Evolutionary conservation across 1,140 invertebrate genomes (phyloP), one percentile per base, ranked within the genome.

Genomic region (Aporrectodea caliginosa): DNA sequence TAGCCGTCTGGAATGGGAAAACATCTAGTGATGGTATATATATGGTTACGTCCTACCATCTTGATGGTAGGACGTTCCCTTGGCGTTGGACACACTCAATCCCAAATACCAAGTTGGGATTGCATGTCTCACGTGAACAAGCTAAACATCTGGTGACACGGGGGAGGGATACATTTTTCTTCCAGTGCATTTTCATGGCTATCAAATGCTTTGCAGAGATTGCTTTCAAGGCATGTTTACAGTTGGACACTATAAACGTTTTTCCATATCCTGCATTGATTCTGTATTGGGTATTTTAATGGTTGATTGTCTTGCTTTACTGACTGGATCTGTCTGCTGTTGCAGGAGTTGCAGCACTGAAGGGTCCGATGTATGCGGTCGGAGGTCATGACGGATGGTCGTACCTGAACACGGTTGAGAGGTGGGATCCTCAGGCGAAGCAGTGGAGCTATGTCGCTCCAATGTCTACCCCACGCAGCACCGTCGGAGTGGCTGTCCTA

Each of bases 321-420:
- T 58, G 43, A 6, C 22, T 58, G 43, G 43, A 12, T 58, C 27
- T 27, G 6, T 29, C 27, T 30, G n/a, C 12, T 33, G 78, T 74
- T 83, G 43, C 81, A 91, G 95, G 95, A 35, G 94, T 98, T 33
- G 95, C 94, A 1, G 93, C 95, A 12, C 89, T 98, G 69, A 93
- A 92, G 73, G 94, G 94, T 0, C 94, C 94, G 0, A 90, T 98
- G 71, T 98, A 98, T 89, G 95, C 95, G 2, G 94, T 98, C 6
- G 96, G 95, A 32, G 96, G 95, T 16, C 95, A 98, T 86, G 96
- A 98, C 89, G 93, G 92, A 43, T 97, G 95, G 95, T 95, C 94
- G 84, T 98, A 97, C 87, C 89, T 97, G 14, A 95, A 95, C 86
- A 95, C 94, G 2, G 95, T 96, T 0, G 95, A 98, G 89, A 88